These are phyloP conservation scores for Tillus elongatus DNA, from an alignment of 2,888 invertebrate species.

Conservation along the genomic window DNA sequence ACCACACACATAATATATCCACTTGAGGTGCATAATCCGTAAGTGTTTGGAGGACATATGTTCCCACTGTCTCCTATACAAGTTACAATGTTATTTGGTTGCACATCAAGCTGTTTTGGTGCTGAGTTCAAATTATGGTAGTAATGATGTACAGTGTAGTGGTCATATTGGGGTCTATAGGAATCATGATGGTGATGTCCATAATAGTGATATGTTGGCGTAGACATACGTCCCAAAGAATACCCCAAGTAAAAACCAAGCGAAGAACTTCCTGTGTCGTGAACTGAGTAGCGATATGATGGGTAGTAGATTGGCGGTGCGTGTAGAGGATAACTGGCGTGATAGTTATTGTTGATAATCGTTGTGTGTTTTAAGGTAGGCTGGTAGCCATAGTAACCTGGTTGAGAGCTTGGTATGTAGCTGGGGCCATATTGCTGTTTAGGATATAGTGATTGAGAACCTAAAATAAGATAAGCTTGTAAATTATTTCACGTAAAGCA, in stretches of 20 bases:
- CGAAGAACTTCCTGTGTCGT: slow-evolving; percentile 29
- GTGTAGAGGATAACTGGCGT: slow-evolving; percentile 11
- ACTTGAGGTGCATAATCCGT: slow-evolving; percentile 36
- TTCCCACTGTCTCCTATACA: slow-evolving; percentile 34
- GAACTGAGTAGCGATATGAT: slow-evolving; percentile 25
- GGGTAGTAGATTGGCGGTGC: slow-evolving; percentile 21
- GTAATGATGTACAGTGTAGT: slow-evolving; percentile 37
- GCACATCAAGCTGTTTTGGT: slow-evolving; percentile 27
- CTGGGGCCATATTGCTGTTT: neutral
- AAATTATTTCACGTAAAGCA: no score
- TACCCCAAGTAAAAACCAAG: slow-evolving; percentile 34
- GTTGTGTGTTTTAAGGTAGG: slow-evolving; percentile 4
- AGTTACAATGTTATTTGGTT: slow-evolving; percentile 32
- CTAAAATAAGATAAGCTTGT: no score
- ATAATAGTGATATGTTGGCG: slow-evolving; percentile 26
- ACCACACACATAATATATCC: slow-evolving; percentile 39
- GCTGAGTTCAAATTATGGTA: slow-evolving; percentile 32
- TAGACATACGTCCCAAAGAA: slow-evolving; percentile 28
- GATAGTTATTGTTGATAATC: slow-evolving; percentile 26
- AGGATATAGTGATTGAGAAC: no score
- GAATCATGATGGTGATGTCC: slow-evolving; percentile 21
- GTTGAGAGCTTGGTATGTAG: slow-evolving; percentile 9
- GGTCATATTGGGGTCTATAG: slow-evolving; percentile 31
- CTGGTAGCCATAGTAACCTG: slow-evolving; percentile 13
- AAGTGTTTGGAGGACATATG: slow-evolving; percentile 35